Base-by-base conservation (phyloP, 2,888 invertebrate species). In the Allophyes oxyacanthae region DNA sequence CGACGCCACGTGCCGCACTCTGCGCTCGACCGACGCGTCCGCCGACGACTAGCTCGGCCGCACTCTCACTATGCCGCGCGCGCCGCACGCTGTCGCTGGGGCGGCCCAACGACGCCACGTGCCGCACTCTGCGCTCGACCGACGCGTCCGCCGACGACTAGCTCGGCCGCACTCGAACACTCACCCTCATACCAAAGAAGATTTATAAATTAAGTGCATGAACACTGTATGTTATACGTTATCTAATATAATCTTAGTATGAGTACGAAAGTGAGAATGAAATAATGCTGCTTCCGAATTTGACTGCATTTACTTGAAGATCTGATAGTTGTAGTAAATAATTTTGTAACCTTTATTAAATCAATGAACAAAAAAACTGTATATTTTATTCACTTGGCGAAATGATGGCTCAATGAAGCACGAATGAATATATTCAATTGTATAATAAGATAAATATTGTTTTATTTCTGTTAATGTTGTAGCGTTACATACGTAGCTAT, bases 11-110 rank as follows among this genome's bases (percentile, higher is more conserved):
- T 87, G 90, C 75, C 78, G 82, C 81, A 72, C 78, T 64, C 82
- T 86, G 28, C 28, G 28, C 68, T 43, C 30, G 20, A 64, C 63
- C 42, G 44, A 50, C 32, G 54, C 41, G 45, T 34, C 45, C 34
- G 13, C 6, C 2, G 38, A 10, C 1, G 15, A 7, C n/a, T 7
- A 20, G 30, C 28, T 9, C 7, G n/a, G 1, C 13, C 38, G 20
- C 20, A 20, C 20, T 3, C 72, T 77, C 88, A 40, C 62, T n/a
- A n/a, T n/a, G 80, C 60, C 46, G 65, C 75, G 80, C 20, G 11
- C 7, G 11, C 15, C 46, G n/a, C 41, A 78, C 89, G 80, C 83
- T 89, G 63, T 73, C 86, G 75, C 86, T 89, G 51, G 88, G 86
- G 58, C 75, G 81, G 30, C 68, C 49, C 66, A 85, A 85, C 80